Conservation (phyloP, 2,888 invertebrate species). For the Tetrapedia diversipes region DNA sequence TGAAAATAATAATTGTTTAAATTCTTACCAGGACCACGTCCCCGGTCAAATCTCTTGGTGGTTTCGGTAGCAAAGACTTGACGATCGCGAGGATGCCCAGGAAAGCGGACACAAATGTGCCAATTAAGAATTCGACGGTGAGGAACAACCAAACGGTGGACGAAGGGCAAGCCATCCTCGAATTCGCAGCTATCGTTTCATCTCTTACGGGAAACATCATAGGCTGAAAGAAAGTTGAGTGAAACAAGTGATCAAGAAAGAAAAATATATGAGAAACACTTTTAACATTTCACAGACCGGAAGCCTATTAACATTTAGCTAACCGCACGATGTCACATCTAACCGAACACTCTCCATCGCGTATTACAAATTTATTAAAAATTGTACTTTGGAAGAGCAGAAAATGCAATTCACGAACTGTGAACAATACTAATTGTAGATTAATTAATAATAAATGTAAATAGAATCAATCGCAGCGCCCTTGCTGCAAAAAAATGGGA, state of each 20-base stretch:
- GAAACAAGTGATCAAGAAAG: not conserved
- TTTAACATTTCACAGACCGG: no score
- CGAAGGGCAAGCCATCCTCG: slow-evolving; percentile 68
- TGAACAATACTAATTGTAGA: no score
- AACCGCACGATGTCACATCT: no score
- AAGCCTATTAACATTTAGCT: no score
- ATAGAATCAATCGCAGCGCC: no score
- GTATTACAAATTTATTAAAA: no score
- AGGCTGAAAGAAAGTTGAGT: slow-evolving; percentile 52
- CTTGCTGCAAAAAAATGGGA: no score
- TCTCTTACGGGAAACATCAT: slow-evolving; percentile 72
- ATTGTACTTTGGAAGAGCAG: no score
- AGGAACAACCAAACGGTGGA: slow-evolving; percentile 74
- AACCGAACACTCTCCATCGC: no score
- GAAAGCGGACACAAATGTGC: slow-evolving; percentile 67
- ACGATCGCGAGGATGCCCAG: slow-evolving; percentile 70
- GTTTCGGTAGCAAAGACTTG: slow-evolving; percentile 77
- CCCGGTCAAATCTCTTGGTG: slow-evolving; percentile 77
- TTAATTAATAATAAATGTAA: no score
- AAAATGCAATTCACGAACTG: no score
- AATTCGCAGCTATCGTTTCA: slow-evolving; percentile 54
- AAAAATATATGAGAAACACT: not conserved
- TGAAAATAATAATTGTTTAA: no score
- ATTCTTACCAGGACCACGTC: slow-evolving; percentile 77
- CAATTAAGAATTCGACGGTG: slow-evolving; percentile 74